phyloP scores from a whole-genome alignment of 2,113 vertebrate genomes.

The Leuciscus idus region DNA sequence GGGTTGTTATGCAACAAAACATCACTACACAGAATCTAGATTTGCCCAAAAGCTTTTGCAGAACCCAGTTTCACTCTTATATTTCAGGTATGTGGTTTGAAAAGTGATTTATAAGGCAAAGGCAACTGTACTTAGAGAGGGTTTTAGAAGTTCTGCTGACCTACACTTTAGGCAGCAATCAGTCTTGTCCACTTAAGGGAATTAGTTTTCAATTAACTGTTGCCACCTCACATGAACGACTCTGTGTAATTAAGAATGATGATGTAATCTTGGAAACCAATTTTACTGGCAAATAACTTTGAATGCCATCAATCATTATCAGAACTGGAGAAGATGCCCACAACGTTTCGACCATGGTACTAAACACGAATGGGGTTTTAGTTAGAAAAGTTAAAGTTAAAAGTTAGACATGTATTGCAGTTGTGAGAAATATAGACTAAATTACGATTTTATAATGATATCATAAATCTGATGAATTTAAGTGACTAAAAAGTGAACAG shows the following conservation, averaged over 20 bases:
- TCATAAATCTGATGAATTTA: neutral
- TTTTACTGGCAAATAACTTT: conserved; percentile 57
- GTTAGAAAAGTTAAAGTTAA: neutral
- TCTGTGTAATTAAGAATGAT: conserved; percentile 61
- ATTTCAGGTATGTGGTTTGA: neutral
- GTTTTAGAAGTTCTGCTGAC: conserved; percentile 48
- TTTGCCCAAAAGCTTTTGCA: neutral
- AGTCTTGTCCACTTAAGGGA: conserved; percentile 55
- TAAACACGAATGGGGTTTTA: conserved; percentile 35
- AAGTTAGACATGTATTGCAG: neutral
- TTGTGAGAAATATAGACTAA: neutral
- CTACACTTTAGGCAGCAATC: conserved; percentile 49
- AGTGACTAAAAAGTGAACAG: neutral
- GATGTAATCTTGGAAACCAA: conserved; percentile 59
- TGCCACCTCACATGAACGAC: conserved; percentile 58
- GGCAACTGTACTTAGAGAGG: conserved; percentile 2
- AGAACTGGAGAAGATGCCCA: conserved; percentile 31
- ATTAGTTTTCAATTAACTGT: conserved; percentile 62
- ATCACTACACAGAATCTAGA: neutral
- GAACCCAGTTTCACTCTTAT: neutral
- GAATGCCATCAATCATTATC: conserved; percentile 58
- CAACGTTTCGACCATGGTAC: conserved; percentile 22
- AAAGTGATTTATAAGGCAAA: conserved; percentile 13
- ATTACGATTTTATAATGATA: neutral
- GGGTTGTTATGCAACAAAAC: neutral